Evolutionary conservation across 2,888 invertebrate genomes (phyloP), one percentile per base, ranked within the genome.

Genomic region (Drosophila austrosaltans): DNA sequence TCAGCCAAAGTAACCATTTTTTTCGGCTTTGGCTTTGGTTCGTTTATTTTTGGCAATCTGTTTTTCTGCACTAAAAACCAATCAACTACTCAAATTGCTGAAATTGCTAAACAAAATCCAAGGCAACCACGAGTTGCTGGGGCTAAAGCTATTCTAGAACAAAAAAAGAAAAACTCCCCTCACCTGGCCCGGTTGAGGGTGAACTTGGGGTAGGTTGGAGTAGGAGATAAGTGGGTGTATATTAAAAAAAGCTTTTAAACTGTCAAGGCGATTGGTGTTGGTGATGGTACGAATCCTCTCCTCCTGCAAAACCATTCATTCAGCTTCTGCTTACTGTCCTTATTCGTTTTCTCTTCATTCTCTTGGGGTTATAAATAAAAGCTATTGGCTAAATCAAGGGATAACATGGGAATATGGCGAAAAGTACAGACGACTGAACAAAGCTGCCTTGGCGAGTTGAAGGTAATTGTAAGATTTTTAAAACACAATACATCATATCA

Each of bases 211-310:
- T 22, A 48, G 25, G 48, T 48, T 20, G 10, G 12, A 12, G 48
- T 48, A 1, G 39, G 12, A 12, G 22, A 3, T 12, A 22, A 22
- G 48, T 10, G 22, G 10, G 48, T 25, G 48, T 25, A 70, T 88
- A 87, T 85, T 82, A 82, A 89, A 85, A 84, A 89, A 85, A 84
- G 87, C 85, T 85, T 89, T 85, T 89, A 89, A 85, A 89, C 85
- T 85, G 85, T 85, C 85, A 85, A 57, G 69, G 48, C 48, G 48
- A 48, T 25, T 48, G 48, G 48, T 10, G 48, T 48, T 48, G 48
- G 48, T 48, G 48, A 8, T 48, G 22, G 67, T 71, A 72, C 70
- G 72, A 62, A 36, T 61, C 48, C 39, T 36, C 63, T 60, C 66
- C 72, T 77, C 69, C 57, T 63, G 63, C 16, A 0, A 2, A 36